Conservation (phyloP, 2,113 vertebrate genomes). For the Sylvietta virens region DNA sequence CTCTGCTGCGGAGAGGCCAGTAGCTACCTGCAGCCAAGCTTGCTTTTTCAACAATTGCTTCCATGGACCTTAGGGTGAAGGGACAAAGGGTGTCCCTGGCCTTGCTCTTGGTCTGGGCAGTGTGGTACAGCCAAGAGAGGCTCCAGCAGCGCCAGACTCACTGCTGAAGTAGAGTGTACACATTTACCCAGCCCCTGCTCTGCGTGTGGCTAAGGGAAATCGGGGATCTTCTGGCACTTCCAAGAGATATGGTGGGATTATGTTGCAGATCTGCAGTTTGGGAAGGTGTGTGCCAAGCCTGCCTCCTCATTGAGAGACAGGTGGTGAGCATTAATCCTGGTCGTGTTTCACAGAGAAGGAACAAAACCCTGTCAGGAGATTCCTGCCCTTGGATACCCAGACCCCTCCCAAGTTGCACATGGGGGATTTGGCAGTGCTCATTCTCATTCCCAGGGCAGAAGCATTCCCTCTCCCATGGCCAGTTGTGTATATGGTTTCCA, state of each 20-base stretch:
- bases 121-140: background rate
- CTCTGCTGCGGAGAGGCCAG: background rate
- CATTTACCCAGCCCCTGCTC: rapidly evolving
- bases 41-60: background rate
- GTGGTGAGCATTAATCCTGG: background rate
- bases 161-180: background rate
- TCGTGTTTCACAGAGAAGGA: background rate
- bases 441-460: background rate
- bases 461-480: background rate
- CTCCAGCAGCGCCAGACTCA: rapidly evolving
- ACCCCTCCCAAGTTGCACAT: background rate
- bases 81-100: background rate
- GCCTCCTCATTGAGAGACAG: rapidly evolving
- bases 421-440: background rate
- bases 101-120: background rate
- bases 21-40: background rate
- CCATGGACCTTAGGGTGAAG: background rate
- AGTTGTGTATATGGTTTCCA: background rate
- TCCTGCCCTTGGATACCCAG: rapidly evolving
- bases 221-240: rapidly evolving
- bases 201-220: rapidly evolving
- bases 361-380: background rate
- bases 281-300: background rate
- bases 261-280: background rate
- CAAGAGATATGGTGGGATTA: rapidly evolving